Evolutionary conservation across 2,797 vertebrate genomes (phyloP).

Genomic region (Alectoris magna): DNA sequence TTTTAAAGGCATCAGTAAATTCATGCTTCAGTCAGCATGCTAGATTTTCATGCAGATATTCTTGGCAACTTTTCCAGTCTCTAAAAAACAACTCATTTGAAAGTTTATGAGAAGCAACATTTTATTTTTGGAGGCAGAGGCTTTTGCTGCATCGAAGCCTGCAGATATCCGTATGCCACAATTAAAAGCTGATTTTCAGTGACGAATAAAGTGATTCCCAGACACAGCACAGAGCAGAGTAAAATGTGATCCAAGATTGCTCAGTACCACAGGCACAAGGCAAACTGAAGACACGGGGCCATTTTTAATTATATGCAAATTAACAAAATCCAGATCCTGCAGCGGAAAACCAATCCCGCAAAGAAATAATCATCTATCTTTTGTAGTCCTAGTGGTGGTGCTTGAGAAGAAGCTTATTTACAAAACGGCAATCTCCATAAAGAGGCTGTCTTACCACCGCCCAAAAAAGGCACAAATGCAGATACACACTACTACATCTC

Average conservation of each 20-base stretch:
- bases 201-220: neutral
- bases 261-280: neutral
- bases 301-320: slow-evolving; percentile 66
- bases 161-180: neutral
- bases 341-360: neutral
- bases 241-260: neutral
- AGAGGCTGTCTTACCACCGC: neutral
- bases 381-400: neutral
- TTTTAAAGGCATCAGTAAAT: slow-evolving; percentile 13
- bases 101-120: neutral
- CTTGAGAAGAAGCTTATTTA: slow-evolving; percentile 33
- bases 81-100: neutral
- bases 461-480: neutral
- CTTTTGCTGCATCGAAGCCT: neutral
- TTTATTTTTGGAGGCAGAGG: neutral
- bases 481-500: neutral
- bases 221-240: neutral
- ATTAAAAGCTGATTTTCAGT: neutral
- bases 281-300: neutral
- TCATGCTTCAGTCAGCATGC: fast-evolving
- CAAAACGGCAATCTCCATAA: slow-evolving; percentile 44
- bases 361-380: slow-evolving; percentile 64
- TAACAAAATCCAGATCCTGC: slow-evolving; percentile 42
- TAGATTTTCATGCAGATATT: neutral
- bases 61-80: neutral